Conservation (phyloP, 2,113 vertebrate species). For the Euleptes europaea region DNA sequence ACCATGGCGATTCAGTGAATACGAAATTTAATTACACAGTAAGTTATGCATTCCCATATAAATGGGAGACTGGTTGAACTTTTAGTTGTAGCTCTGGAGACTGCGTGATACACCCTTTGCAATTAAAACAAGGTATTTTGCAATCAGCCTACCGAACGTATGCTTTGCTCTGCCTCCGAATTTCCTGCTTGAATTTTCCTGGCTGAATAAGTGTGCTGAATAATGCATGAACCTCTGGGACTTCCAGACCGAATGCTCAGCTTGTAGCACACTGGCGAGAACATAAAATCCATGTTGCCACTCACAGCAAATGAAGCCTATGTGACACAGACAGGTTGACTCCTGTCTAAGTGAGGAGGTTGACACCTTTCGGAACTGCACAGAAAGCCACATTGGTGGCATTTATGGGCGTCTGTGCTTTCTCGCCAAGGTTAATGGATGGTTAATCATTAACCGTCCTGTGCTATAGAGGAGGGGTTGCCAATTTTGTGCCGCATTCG, state of each 20-base stretch:
- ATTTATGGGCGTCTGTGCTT: neutral
- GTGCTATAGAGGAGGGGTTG: neutral
- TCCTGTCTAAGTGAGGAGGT: neutral
- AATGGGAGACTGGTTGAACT: neutral
- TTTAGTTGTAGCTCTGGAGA: neutral
- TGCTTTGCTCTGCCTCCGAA: neutral
- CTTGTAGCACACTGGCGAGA: neutral
- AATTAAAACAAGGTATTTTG: neutral
- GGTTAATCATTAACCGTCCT: neutral
- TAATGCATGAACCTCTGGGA: conserved; percentile 7
- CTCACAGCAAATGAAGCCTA: neutral
- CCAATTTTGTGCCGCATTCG: too few relatives aligned
- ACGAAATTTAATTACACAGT: neutral
- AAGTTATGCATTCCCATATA: neutral
- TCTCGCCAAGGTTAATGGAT: neutral
- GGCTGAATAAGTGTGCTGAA: neutral
- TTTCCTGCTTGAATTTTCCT: neutral
- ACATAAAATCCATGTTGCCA: neutral
- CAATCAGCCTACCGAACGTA: neutral
- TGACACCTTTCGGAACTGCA: neutral
- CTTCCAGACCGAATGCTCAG: neutral
- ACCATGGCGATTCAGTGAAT: neutral
- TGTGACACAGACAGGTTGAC: neutral
- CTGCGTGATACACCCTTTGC: neutral
- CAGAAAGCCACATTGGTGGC: neutral